These are phyloP conservation scores for Frankliniella intonsa DNA, from an alignment of 2,888 invertebrate genomes.

Conservation along the genomic window DNA sequence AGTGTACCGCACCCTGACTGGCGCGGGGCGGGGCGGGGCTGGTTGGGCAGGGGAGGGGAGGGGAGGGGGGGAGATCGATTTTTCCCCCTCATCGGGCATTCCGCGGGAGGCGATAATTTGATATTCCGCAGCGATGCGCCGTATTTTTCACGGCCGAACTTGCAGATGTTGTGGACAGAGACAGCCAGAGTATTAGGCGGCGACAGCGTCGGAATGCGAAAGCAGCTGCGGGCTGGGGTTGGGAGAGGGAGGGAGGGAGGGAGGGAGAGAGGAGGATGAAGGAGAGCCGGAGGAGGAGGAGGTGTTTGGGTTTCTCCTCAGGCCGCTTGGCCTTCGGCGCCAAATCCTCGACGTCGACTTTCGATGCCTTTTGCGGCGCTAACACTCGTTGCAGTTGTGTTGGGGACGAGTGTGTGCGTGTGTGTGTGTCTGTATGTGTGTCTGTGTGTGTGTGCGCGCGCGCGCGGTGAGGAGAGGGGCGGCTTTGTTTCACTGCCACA, in stretches of 20 bases:
- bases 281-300: neutral
- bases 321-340: no score
- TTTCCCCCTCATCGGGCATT: neutral
- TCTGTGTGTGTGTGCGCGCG: no score
- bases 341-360: no score
- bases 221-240: neutral
- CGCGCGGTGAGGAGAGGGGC: no score
- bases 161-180: neutral
- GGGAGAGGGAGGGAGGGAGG: neutral
- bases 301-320: no score
- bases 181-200: neutral
- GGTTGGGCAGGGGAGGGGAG: neutral
- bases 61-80: neutral
- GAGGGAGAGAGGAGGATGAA: neutral
- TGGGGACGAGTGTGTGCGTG: neutral
- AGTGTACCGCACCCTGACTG: no score
- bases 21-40: no score
- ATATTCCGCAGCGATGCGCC: neutral
- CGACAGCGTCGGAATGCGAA: neutral
- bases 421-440: neutral
- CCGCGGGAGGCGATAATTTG: neutral
- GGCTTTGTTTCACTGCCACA: no score
- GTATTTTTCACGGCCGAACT: slow-evolving; percentile 1
- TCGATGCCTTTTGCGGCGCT: no score
- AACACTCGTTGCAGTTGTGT: neutral